phyloP scores from a whole-genome alignment of 1,140 invertebrate genomes.

The Lasioglossum albipes region DNA sequence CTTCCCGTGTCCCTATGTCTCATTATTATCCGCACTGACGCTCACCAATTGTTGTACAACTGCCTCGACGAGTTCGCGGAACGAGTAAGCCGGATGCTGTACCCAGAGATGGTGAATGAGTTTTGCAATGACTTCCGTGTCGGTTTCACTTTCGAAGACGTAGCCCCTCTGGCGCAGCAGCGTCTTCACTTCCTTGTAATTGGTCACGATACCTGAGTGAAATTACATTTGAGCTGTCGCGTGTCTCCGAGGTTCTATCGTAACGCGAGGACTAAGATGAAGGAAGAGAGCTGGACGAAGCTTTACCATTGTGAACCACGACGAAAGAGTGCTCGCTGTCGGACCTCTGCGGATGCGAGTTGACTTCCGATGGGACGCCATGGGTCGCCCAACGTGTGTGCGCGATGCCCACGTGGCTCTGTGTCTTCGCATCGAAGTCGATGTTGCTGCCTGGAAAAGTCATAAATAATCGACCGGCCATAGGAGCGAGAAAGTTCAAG shows the following conservation, averaged over 20 bases:
- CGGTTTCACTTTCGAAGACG: constrained; percentile 98
- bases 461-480: not conserved
- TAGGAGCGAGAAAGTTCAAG: no score
- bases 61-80: constrained; percentile 97
- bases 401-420: constrained; percentile 96
- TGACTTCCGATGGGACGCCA: constrained; percentile 94
- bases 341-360: constrained; percentile 98
- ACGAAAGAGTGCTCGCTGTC: constrained; percentile 95
- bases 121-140: constrained; percentile 99
- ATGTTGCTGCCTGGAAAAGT: constrained; percentile 79
- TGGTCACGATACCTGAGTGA: constrained; percentile 92
- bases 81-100: constrained; percentile 93
- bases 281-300: no score
- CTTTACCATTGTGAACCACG: constrained; percentile 96
- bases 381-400: constrained; percentile 99
- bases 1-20: no score
- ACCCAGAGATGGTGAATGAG: constrained; percentile 96
- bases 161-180: constrained; percentile 95
- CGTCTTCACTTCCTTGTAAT: constrained; percentile 99
- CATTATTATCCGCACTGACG: constrained; percentile 45
- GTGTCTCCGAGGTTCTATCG: no score
- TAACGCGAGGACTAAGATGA: no score
- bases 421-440: constrained; percentile 85
- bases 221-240: no score
- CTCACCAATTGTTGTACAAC: constrained; percentile 96